Conservation (phyloP, 1,140 invertebrate species). For the Cryptotermes secundus region DNA sequence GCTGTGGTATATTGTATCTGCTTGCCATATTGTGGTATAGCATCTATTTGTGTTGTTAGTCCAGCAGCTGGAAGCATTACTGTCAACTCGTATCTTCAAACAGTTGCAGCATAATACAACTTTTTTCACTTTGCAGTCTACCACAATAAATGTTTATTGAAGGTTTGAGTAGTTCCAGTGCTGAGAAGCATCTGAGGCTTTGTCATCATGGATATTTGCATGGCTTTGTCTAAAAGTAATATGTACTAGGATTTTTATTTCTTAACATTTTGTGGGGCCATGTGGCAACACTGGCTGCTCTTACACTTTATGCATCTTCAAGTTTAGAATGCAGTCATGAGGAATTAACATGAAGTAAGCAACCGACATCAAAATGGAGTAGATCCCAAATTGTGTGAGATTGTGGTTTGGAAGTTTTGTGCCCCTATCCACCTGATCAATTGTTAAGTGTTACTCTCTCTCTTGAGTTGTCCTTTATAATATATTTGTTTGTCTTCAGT, state of each 20-base stretch:
- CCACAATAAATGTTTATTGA: slow-evolving; percentile 23
- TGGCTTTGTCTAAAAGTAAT: not conserved
- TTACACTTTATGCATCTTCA: not conserved
- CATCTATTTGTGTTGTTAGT: not conserved
- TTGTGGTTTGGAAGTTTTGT: slow-evolving; percentile 21
- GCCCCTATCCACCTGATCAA: not conserved
- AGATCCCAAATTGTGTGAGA: not conserved
- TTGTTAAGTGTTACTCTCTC: slow-evolving; percentile 3
- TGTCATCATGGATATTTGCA: not conserved
- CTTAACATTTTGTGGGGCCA: not conserved
- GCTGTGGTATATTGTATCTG: not conserved
- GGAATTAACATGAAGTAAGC: slow-evolving; percentile 20
- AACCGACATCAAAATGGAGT: not conserved
- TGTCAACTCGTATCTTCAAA: not conserved
- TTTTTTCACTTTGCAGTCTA: not conserved
- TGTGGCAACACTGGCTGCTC: not conserved
- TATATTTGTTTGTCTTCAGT: slow-evolving; percentile 21
- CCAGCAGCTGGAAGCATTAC: not conserved
- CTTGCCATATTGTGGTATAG: not conserved
- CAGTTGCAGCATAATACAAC: not conserved
- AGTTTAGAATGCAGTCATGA: slow-evolving; percentile 1
- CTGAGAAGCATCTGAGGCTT: not conserved
- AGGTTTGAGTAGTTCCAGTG: slow-evolving; percentile 22
- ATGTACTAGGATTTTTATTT: not conserved
- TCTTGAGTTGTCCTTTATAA: not conserved